Percentiles rank a stretch among this genome's conserved stretches.
Conservation (phyloP, 37 sponge, comb jelly and placozoan species). For the Hormiphora californensis region DNA sequence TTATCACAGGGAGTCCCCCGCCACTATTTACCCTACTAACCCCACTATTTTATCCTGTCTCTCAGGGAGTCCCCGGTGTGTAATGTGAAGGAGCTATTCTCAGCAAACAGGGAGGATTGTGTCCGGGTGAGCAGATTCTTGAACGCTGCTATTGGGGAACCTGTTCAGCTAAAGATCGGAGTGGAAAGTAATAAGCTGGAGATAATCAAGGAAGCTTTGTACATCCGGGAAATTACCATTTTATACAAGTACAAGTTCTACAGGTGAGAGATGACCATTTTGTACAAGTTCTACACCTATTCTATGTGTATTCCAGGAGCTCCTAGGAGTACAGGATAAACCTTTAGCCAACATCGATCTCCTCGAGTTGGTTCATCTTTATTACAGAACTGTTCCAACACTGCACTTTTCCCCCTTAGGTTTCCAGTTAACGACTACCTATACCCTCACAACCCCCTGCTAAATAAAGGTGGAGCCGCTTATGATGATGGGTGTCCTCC, state of each 20-base stretch:
- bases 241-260: constrained; percentile 8
- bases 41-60: not conserved
- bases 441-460: not conserved
- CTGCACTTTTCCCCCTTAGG: too few relatives aligned
- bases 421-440: constrained; percentile 3
- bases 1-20: too few relatives aligned
- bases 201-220: constrained; percentile 4
- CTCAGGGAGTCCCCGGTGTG: not conserved
- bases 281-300: too few relatives aligned
- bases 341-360: too few relatives aligned
- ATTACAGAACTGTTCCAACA: too few relatives aligned
- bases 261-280: too few relatives aligned
- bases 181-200: constrained; percentile 18
- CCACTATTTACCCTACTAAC: not conserved
- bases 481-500: constrained; percentile 13
- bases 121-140: not conserved
- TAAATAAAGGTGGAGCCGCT: not conserved
- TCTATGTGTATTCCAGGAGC: too few relatives aligned
- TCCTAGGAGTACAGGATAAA: too few relatives aligned
- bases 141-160: not conserved
- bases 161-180: not conserved
- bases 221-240: not conserved
- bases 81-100: not conserved
- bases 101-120: not conserved
- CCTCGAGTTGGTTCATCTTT: too few relatives aligned